These are phyloP conservation scores for Leucoptera coffeella DNA, from an alignment of 2,888 invertebrate genomes.

Conservation along the genomic window DNA sequence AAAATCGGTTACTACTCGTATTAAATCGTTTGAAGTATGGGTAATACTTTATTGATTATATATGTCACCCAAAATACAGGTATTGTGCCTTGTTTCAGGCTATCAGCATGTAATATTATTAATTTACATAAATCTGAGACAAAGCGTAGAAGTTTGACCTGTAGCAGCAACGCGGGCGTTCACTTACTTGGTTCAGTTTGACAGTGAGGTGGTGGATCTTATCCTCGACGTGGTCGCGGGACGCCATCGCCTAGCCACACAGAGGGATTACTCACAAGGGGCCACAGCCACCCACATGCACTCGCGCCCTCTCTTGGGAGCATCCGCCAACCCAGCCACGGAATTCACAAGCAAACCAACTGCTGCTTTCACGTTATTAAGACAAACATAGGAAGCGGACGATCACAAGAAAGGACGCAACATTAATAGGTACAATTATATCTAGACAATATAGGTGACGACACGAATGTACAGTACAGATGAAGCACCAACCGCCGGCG, in stretches of 20 bases:
- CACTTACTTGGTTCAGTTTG: conserved; percentile 69
- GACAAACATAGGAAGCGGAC: conserved; percentile 13
- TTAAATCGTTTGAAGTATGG: no score
- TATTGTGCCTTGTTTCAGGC: no score
- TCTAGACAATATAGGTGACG: conserved; percentile 23
- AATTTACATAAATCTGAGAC: no score
- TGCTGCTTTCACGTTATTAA: no score
- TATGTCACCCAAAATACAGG: no score
- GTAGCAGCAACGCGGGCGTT: conserved; percentile 9
- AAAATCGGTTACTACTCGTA: no score
- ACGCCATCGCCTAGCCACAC: conserved; percentile 63
- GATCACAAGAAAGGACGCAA: conserved; percentile 31
- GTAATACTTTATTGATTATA: no score
- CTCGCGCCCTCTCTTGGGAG: conserved; percentile 18
- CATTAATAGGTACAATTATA: conserved; percentile 21
- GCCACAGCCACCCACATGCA: conserved; percentile 26
- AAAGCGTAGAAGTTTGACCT: no score
- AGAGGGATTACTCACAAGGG: conserved; percentile 39
- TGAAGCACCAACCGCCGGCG: conserved; percentile 48
- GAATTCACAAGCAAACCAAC: no score
- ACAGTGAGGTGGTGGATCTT: conserved; percentile 67
- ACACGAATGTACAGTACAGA: conserved; percentile 32
- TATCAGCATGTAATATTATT: no score
- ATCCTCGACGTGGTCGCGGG: conserved; percentile 67
- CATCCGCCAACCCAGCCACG: no score